Evolutionary conservation across 2,113 vertebrate genomes (phyloP), one percentile per base, ranked within the genome.

Genomic region (Leptodactylus fuscus): DNA sequence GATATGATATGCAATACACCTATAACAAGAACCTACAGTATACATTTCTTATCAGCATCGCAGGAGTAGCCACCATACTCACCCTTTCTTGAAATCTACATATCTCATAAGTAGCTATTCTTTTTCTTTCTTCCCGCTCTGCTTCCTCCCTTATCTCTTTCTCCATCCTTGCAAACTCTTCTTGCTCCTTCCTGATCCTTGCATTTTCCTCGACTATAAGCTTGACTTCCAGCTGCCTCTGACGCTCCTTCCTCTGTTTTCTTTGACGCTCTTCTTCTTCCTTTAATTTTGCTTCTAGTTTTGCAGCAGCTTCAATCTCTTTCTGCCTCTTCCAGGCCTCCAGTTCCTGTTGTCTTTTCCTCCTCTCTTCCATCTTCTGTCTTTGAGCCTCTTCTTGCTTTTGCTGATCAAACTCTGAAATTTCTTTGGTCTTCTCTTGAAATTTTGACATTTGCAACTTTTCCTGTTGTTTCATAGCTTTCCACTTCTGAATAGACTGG

Each of bases 401-500:
- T 67, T 86, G 88, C 38, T 75, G 77, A 84, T 89, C 87, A 60
- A 85, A 90, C 44, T 58, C 87, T 16, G 90, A 70, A 3, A 81
- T 79, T 34, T 92, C 91, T 58, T 92, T 91, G 6, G 75, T 82
- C 80, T 94, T 93, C 69, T 92, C 88, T 81, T 96, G 95, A 55
- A 89, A 84, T 87, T 94, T 95, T 73, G 94, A 87, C 4, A 91
- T 89, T 46, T 83, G 87, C 85, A 93, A 90, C 27, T 85, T 94
- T 88, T 94, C 93, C 88, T 90, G 89, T 58, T 92, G 88, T 77
- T 94, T 95, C 82, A 91, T 93, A 77, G 90, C 88, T 91, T 94
- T 97, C 97, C 97, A 98, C 48, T 90, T 94, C 75, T 93, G 92
- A 92, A 98, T 97, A 85, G 96, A 95, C 97, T 98, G 85, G 8